Evolutionary conservation across 2,113 vertebrate species (phyloP), one percentile per base, ranked within the genome.

Genomic region (Polyodon spathula): DNA sequence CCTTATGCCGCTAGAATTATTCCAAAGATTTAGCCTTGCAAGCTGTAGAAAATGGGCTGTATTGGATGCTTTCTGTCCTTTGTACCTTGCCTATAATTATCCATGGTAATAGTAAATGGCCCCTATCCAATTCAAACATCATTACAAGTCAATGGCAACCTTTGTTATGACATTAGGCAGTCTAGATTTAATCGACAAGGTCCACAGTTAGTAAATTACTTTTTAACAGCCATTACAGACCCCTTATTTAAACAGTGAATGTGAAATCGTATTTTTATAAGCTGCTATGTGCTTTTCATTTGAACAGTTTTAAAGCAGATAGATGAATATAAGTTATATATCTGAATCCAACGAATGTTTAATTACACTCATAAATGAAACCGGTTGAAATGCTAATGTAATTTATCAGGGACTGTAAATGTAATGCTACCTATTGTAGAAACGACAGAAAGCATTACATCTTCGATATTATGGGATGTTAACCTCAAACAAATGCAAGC

Each of bases 101-200:
- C 37, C n/a, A 10, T 6, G 37, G 12, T 55, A 9, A 55, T 55
- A 38, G 53, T n/a, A 55, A 17, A 55, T 55, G 53, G 53, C 53
- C 53, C 53, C n/a, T 55, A 16, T 55, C 53, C 53, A 55, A 55
- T 37, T 55, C 53, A 55, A 55, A 17, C 53, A 55, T n/a, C 17
- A 55, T 55, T 55, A 37, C 27, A 27, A 37, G 53, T 17, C 6
- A 12, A 4, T 37, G 9, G 53, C 27, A 55, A 55, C 53, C 53
- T 55, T 27, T 55, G 53, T 55, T 55, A 55, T 9, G 17, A 17
- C 53, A 55, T 16, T 37, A 17, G 53, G 11, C 53, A 16, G 9
- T 55, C 17, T 37, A 37, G 16, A 55, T 55, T 55, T 55, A 55
- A 55, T 55, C 27, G 53, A 38, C 53, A n/a, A 55, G 53, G 16